Base-by-base conservation (phyloP, 2,888 invertebrate genomes). In the Synergus umbraculus region DNA sequence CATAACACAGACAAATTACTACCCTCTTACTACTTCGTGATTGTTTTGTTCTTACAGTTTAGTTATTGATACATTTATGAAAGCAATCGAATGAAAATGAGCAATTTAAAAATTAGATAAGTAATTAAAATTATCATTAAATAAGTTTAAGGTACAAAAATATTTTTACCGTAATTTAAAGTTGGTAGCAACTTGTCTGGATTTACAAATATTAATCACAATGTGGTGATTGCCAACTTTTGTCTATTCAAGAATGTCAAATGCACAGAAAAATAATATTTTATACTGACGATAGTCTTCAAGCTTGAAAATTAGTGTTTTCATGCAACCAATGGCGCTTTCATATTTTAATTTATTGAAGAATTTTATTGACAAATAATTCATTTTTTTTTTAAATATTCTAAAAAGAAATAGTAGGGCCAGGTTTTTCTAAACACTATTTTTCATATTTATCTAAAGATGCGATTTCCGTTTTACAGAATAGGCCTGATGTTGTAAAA, bases 401-500 rank as follows among this genome's bases (percentile, higher is more conserved):
- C 12, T 2, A 8, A 44, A 67, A 44, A 12, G 12, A 7, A 67
- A 12, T 49, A 37, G 54, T 15, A 9, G 9, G 9, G 54, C 8
- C 54, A 73, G 54, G 49, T 73, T 73, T 73, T 73, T 22, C 9
- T 49, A 29, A 49, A 49, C 8, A 49, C 37, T 69, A 41, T 46
- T 41, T 37, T 37, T 37, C 37, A 37, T 37, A 37, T 37, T 37
- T 37, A 73, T n/a, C 10, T 37, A 54, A 73, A 54, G 49, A 60
- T 65, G 37, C n/a, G n/a, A 41, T 37, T 54, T 22, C 15, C 46
- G 64, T 64, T 63, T 65, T 44, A 77, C 77, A 77, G 77, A 77
- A 77, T 60, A 77, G 77, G 63, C 77, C 77, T 77, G 77, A 77
- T 49, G n/a, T 29, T 77, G 29, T 22, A 64, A 63, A 63, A 76